phyloP scores from a whole-genome alignment of 2,888 invertebrate genomes.

The Gasteruption jaculator region DNA sequence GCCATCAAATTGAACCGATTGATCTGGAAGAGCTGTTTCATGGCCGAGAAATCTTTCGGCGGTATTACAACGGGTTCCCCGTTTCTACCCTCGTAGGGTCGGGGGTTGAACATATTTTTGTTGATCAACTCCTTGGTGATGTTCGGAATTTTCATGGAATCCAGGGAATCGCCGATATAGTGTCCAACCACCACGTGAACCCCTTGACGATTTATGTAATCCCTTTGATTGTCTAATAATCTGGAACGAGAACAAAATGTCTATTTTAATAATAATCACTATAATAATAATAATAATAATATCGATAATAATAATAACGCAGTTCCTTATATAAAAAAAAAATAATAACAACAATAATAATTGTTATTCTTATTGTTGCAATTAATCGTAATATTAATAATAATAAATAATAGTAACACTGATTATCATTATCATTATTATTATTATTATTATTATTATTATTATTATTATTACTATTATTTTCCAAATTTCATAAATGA shows the following conservation, averaged over 20 bases:
- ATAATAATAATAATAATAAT: slow-evolving; percentile 5
- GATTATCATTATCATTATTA: too few species aligned
- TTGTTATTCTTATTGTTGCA: slow-evolving; percentile 23
- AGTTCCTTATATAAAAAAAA: slow-evolving; percentile 3
- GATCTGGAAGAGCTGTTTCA: slow-evolving; percentile 75
- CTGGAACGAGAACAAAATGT: slow-evolving; percentile 46
- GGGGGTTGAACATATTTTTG: slow-evolving; percentile 73
- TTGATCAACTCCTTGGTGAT: slow-evolving; percentile 73
- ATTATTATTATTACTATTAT: too few species aligned
- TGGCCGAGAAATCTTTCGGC: slow-evolving; percentile 68
- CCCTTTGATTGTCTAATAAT: slow-evolving; percentile 60
- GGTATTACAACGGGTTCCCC: slow-evolving; percentile 77
- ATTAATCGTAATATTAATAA: slow-evolving; percentile 20
- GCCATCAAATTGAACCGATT: slow-evolving; percentile 86
- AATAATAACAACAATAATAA: slow-evolving; percentile 9
- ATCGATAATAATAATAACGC: slow-evolving; percentile 10
- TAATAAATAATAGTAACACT: too few species aligned
- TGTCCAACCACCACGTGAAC: slow-evolving; percentile 84
- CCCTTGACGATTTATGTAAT: slow-evolving; percentile 70
- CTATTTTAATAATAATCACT: slow-evolving; percentile 8
- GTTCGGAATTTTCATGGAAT: slow-evolving; percentile 57
- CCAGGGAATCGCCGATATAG: slow-evolving; percentile 74
- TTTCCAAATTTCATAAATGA: too few species aligned
- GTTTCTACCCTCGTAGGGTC: slow-evolving; percentile 69
- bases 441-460: too few species aligned